These are phyloP conservation scores for Ia io DNA, from an alignment of 2,113 vertebrate species.

Conservation along the genomic window DNA sequence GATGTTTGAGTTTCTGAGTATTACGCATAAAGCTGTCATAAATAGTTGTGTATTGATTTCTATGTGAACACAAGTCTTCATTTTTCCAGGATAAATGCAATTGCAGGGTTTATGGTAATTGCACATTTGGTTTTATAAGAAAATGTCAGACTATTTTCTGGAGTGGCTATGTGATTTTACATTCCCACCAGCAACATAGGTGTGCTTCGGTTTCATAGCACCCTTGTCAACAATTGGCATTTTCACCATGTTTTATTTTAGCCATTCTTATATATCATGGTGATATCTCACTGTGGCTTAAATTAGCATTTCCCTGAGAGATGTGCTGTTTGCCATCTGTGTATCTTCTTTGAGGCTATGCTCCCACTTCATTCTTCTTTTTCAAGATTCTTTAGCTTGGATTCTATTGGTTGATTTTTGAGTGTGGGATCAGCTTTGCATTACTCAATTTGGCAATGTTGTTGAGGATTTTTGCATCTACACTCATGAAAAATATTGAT, in stretches of 20 bases:
- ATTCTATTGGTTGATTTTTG: neutral
- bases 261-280: neutral
- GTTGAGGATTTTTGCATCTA: neutral
- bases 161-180: neutral
- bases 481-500: neutral
- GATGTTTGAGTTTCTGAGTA: neutral
- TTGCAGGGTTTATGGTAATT: neutral
- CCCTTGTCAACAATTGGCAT: neutral
- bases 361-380: neutral
- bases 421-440: neutral
- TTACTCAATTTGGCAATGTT: neutral
- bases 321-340: neutral
- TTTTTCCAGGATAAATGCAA: neutral
- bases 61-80: neutral
- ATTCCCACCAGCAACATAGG: neutral
- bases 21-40: neutral
- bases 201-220: neutral
- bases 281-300: neutral
- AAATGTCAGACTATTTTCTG: neutral
- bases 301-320: neutral
- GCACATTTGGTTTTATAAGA: neutral
- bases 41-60: neutral
- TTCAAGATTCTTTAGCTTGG: neutral
- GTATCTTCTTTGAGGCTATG: neutral
- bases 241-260: neutral